Conservation (phyloP, 2,888 invertebrate genomes). For the Bursaphelenchus okinawaensis region DNA sequence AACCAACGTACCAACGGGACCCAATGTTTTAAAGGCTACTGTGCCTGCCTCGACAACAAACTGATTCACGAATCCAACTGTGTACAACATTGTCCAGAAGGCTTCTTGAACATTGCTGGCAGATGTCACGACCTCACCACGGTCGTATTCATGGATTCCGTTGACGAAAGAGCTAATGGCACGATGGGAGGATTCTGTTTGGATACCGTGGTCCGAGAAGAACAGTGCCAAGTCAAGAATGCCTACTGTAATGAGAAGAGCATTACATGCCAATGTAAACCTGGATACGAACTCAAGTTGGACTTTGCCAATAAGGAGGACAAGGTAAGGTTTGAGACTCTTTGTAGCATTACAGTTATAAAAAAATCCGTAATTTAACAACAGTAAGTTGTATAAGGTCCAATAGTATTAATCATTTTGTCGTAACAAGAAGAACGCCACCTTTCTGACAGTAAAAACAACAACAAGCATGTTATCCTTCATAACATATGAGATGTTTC, state of each 20-base stretch:
- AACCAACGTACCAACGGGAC: constrained; percentile 42
- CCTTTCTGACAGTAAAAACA: not conserved
- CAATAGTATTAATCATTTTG: no score
- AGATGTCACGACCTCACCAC: constrained; percentile 56
- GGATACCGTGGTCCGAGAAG: constrained; percentile 52
- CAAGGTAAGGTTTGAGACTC: constrained; percentile 35
- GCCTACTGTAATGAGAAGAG: constrained; percentile 53
- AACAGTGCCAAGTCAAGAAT: constrained; percentile 49
- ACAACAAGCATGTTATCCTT: not conserved
- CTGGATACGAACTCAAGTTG: constrained; percentile 53
- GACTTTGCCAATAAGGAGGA: constrained; percentile 51
- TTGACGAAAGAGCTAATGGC: constrained; percentile 53
- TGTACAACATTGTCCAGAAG: constrained; percentile 50
- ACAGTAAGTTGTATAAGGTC: no score
- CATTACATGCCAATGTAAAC: constrained; percentile 51
- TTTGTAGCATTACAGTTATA: no score
- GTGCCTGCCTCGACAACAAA: constrained; percentile 45
- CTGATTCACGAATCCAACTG: constrained; percentile 52
- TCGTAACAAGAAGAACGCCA: not conserved
- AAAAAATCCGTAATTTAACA: no score
- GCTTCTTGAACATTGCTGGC: constrained; percentile 55
- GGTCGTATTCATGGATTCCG: constrained; percentile 57
- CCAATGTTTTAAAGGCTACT: constrained; percentile 49
- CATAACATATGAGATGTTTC: no score
- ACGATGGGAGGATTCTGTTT: constrained; percentile 55